A percentile compares a stretch with the other conserved stretches of the same genome.
Evolutionary conservation across 1,140 invertebrate genomes (phyloP).

Genomic region (Drosophila pseudoananassae): DNA sequence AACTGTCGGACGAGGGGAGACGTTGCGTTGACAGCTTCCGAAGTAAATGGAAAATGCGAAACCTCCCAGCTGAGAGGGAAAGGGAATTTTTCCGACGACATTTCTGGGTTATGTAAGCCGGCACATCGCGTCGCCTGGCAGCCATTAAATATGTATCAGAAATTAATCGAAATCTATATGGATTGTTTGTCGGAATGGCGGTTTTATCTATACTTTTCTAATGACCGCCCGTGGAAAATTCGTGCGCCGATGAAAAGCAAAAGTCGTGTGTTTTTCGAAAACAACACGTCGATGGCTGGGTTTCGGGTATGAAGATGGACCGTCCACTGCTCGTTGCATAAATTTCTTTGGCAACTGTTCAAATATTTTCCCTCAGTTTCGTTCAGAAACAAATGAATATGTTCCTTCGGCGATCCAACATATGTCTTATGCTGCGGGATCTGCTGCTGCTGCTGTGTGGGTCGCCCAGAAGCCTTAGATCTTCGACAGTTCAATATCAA

Average conservation of each 20-base stretch:
- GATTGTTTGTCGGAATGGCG: slow-evolving; percentile 42
- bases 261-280: slow-evolving; percentile 33
- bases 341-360: slow-evolving; percentile 72
- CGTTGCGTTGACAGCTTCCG: slow-evolving; percentile 23
- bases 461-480: slow-evolving; percentile 24
- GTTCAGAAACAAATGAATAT: slow-evolving; percentile 69
- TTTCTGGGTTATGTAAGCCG: slow-evolving; percentile 42
- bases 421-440: slow-evolving; percentile 19
- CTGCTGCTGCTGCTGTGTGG: neutral
- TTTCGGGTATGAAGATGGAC: slow-evolving; percentile 4
- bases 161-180: slow-evolving; percentile 34
- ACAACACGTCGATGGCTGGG: slow-evolving; percentile 36
- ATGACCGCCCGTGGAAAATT: slow-evolving; percentile 47
- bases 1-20: slow-evolving; percentile 11
- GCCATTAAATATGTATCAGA: slow-evolving; percentile 32
- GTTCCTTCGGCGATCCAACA: slow-evolving; percentile 57
- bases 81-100: slow-evolving; percentile 22
- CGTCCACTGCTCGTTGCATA: slow-evolving; percentile 50
- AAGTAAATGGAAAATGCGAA: slow-evolving; percentile 54
- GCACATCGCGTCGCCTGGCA: slow-evolving; percentile 8
- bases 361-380: slow-evolving; percentile 68
- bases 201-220: slow-evolving; percentile 33
- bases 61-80: neutral
- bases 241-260: slow-evolving; percentile 51
- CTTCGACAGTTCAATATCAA: slow-evolving; percentile 65